phyloP scores from a whole-genome alignment of 1,140 invertebrate species.

The Nautilus pompilius region DNA sequence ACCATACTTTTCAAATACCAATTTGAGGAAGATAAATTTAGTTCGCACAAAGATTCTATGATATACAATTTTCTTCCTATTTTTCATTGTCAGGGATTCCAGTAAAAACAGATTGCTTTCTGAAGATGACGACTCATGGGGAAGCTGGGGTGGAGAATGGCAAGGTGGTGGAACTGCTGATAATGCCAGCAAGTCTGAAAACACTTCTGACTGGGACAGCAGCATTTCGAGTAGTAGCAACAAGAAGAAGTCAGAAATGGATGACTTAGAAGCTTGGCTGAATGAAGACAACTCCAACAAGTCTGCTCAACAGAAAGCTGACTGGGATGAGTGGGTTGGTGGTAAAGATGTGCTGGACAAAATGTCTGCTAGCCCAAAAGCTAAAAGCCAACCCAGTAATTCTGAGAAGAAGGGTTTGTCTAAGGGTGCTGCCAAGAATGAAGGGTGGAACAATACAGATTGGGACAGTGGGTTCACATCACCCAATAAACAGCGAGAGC shows the following conservation, averaged over 20 bases:
- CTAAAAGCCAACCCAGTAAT: constrained; percentile 12
- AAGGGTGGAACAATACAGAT: constrained; percentile 39
- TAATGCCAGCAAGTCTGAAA: neutral
- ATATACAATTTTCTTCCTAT: neutral
- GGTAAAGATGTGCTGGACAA: constrained; percentile 20
- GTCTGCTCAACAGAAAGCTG: constrained; percentile 19
- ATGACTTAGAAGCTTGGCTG: constrained; percentile 42
- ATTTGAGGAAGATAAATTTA: too few relatives aligned
- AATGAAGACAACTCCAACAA: constrained; percentile 28
- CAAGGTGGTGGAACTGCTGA: constrained; percentile 10
- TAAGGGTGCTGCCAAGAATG: constrained; percentile 12
- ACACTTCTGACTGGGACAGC: constrained; percentile 9
- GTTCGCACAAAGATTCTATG: too few relatives aligned
- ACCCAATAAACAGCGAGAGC: constrained; percentile 38
- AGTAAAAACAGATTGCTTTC: constrained; percentile 34
- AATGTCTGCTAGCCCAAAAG: neutral
- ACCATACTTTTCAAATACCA: too few relatives aligned
- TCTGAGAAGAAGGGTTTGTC: constrained; percentile 27
- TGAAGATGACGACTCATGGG: constrained; percentile 45
- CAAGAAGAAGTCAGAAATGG: constrained; percentile 22
- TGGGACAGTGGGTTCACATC: constrained; percentile 36
- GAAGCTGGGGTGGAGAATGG: constrained; percentile 32
- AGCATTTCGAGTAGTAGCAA: constrained; percentile 20
- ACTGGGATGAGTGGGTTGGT: constrained; percentile 35
- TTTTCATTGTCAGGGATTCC: constrained; percentile 27